Base-by-base conservation (phyloP, 2,797 vertebrate genomes). In the Intellagama lesueurii region DNA sequence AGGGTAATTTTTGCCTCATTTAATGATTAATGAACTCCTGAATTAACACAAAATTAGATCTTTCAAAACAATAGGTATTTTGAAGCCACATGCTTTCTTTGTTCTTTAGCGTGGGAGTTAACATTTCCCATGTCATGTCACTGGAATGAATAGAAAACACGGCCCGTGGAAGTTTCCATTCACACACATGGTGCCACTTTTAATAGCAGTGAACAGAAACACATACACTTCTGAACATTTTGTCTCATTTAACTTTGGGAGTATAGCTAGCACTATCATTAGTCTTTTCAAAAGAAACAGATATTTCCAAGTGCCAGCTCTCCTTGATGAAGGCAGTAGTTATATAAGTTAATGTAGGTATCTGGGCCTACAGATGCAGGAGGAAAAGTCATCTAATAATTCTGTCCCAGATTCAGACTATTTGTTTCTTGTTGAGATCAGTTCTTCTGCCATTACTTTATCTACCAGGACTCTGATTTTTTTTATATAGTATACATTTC, bases 381-480 rank as follows among this genome's bases (percentile, higher is more conserved):
- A 78, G 83, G 0, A 87, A 70, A 44, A 44, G 49, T 76, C 40
- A 77, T 47, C 40, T 81, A 68, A 32, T 68, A 87, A 91, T 88
- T 87, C 85, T 85, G 52, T 78, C 28, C 17, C 72, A 79, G 52
- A 72, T 86, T 88, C 85, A 81, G 26, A 24, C 12, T 90, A 56
- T 73, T 82, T 86, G 92, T 79, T 87, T 95, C 92, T 92, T 35
- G 79, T 69, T 88, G 81, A 79, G 91, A 56, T 92, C 86, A 93
- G 90, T 90, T 93, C 84, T 90, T 88, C 82, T 92, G 90, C 91
- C 91, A 94, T 93, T 90, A 81, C 93, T 94, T 86, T 49, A 68
- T 86, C n/a, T 60, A 86, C 69, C 32, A 70, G 47, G 44, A 5
- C 28, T 30, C 56, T 69, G 69, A 40, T 8, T 17, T 76, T 69